Evolutionary conservation across 2,113 vertebrate species (phyloP), one percentile per base, ranked within the genome.

Genomic region (Leucoraja erinaceus): DNA sequence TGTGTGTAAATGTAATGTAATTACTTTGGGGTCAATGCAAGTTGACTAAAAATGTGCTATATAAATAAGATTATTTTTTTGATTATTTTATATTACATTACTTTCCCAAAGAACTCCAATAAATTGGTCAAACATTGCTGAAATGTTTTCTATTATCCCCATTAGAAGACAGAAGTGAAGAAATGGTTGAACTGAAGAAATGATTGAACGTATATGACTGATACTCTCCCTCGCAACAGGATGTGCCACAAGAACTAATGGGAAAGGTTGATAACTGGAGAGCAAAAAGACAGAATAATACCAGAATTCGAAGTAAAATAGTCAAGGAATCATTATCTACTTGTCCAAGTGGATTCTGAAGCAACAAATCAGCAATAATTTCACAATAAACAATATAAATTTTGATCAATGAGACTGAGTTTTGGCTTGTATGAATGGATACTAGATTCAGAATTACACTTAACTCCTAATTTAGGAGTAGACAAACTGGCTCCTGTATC

Each of bases 391-490:
- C 66, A 70, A 70, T 70, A 90, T 90, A 33, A 90, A 70, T 90
- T 90, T 90, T 70, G 88, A 90, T 90, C 66, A 90, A 47, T 90
- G 63, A 18, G 70, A 90, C 33, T 70, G 66, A 90, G 59, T 61
- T 90, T 47, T 90, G 70, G 18, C 88, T 90, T 90, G 61, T 90
- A 33, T 66, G 63, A 90, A 88, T 66, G 70, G 88, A 90, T 47
- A 38, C 63, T 90, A 38, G 63, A 25, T 90, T 90, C 31, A 33
- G 63, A 68, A 68, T 33, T 90, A 66, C 86, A 68, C 63, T 6
- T 90, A 70, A 70, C 63, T 90, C 66, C 88, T 70, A 70, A 90
- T 90, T 90, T 90, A 72, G 88, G 88, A 68, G 66, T 72, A 90
- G 88, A 90, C 88, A 90, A 63, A n/a, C 66, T 90, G 88, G 31